Evolutionary conservation across 2,797 vertebrate species (phyloP).

Genomic region (Alosa sapidissima): DNA sequence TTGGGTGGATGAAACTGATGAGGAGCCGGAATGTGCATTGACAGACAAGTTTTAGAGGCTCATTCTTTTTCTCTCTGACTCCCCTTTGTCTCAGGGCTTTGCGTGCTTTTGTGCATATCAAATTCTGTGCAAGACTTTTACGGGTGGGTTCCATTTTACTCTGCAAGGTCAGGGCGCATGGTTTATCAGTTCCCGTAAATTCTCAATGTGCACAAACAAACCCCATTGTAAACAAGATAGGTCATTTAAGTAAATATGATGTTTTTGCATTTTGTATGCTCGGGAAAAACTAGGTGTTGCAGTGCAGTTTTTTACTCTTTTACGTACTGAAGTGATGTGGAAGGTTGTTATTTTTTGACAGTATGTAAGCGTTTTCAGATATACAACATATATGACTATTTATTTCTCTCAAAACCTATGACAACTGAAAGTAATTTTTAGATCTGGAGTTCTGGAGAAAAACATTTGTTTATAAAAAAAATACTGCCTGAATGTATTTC

Average conservation of each 20-base stretch:
- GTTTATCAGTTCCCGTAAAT: slow-evolving; percentile 13
- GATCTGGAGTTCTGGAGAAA: neutral
- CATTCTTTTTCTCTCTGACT: neutral
- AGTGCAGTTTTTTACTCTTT: neutral
- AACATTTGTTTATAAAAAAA: neutral
- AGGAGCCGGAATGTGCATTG: neutral
- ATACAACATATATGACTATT: neutral
- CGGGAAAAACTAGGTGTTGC: neutral
- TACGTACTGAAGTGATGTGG: neutral
- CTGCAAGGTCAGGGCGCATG: slow-evolving; percentile 34
- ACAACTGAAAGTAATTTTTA: neutral
- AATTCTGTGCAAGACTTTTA: slow-evolving; percentile 58
- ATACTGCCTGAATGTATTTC: neutral
- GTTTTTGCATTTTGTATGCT: neutral
- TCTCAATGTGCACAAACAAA: neutral
- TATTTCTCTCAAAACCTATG: neutral
- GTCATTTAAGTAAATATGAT: neutral
- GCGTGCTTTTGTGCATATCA: slow-evolving; percentile 45
- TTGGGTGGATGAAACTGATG: neutral
- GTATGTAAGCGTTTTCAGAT: neutral
- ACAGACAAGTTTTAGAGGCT: slow-evolving; percentile 33
- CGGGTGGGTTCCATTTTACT: slow-evolving; percentile 50
- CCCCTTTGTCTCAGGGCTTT: neutral
- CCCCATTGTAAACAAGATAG: slow-evolving; percentile 13
- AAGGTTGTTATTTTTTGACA: neutral